phyloP scores from a whole-genome alignment of 2,888 invertebrate species.

The Nymphalis urticae region DNA sequence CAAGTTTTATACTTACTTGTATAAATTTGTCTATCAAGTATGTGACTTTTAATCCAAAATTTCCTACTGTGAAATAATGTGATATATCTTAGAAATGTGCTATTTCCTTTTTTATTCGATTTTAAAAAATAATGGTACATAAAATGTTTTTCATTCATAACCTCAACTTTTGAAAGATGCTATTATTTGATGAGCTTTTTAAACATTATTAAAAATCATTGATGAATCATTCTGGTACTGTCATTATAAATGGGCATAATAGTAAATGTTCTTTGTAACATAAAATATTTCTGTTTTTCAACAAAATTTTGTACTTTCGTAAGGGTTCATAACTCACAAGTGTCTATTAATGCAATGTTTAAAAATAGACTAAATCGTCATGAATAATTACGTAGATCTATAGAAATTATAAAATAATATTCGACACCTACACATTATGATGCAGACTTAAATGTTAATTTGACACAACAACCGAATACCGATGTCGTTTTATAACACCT shows the following conservation, averaged over 20 bases:
- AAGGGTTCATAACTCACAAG: background rate
- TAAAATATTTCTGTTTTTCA: background rate
- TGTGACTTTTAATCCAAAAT: too few species aligned
- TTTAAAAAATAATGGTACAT: too few species aligned
- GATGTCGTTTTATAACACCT: conserved; percentile 43
- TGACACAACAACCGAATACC: conserved; percentile 43
- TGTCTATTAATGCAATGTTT: conserved; percentile 17
- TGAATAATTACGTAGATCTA: conserved; percentile 33
- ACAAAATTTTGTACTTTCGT: background rate
- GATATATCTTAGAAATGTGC: too few species aligned
- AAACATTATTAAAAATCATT: background rate
- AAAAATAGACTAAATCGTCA: conserved; percentile 37
- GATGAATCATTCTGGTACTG: conserved; percentile 9
- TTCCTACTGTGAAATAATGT: too few species aligned
- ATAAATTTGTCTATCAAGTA: too few species aligned
- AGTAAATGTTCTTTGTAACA: background rate
- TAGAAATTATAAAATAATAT: conserved; percentile 40
- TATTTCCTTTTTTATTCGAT: too few species aligned
- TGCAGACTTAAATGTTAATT: conserved; percentile 47
- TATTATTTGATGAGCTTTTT: too few species aligned
- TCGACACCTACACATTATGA: conserved; percentile 54
- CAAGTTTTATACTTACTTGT: too few species aligned
- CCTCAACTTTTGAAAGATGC: too few species aligned
- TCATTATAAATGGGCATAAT: background rate
- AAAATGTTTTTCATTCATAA: too few species aligned